Conservation (phyloP, 2,888 invertebrate genomes). For the Cryptophagus acutangulus region DNA sequence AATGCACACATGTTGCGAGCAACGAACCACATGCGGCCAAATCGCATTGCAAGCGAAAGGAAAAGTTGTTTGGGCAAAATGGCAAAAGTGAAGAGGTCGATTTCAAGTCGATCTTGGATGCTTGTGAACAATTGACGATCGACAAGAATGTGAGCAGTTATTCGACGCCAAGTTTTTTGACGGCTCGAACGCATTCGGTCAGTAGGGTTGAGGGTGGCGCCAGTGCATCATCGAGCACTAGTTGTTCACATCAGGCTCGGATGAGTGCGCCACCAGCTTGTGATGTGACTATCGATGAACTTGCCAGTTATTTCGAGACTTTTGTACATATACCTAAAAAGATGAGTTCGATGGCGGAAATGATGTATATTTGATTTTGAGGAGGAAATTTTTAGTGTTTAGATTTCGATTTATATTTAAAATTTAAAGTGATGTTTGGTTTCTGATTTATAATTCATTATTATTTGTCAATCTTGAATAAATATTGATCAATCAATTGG, state of each 20-base stretch:
- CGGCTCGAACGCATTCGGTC: constrained; percentile 26
- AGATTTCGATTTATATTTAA: too few relatives aligned
- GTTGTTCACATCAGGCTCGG: constrained; percentile 72
- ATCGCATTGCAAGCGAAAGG: constrained; percentile 18
- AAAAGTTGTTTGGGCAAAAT: constrained; percentile 40
- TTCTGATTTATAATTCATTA: too few relatives aligned
- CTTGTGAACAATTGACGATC: constrained; percentile 44
- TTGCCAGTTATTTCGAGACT: constrained; percentile 93
- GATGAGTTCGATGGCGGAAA: constrained; percentile 97
- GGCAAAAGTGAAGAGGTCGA: constrained; percentile 37
- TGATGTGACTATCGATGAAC: constrained; percentile 89
- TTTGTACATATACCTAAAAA: constrained; percentile 95
- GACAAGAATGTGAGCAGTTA: constrained; percentile 31
- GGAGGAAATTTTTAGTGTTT: too few relatives aligned
- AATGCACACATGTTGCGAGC: constrained; percentile 32
- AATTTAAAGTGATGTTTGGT: too few relatives aligned
- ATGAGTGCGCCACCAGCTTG: constrained; percentile 63
- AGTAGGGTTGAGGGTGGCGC: constrained; percentile 18
- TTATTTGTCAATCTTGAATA: too few relatives aligned
- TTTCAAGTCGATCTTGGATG: constrained; percentile 45
- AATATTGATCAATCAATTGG: too few relatives aligned
- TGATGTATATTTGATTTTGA: constrained; percentile 89
- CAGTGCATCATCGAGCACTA: constrained; percentile 43
- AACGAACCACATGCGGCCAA: constrained; percentile 16
- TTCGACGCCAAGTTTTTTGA: constrained; percentile 38